Base-by-base conservation (phyloP, 2,888 invertebrate genomes). In the Dioctria linearis region DNA sequence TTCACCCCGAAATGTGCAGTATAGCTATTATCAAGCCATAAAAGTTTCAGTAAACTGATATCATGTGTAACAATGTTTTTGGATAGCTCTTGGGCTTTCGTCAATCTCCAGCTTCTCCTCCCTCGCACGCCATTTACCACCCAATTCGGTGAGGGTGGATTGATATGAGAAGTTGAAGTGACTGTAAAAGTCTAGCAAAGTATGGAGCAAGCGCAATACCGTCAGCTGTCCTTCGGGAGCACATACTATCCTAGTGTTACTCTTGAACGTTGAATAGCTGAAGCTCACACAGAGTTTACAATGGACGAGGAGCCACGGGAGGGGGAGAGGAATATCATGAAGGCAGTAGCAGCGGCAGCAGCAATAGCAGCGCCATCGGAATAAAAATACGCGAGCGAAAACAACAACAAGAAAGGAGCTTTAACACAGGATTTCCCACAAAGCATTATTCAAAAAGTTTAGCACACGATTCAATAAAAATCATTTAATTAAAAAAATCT, bases 391-490 rank as follows among this genome's bases (percentile, higher is more conserved):
- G 46, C 40, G 71, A 71, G 71, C 54, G 54, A 51, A 39, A 9
- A 49, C 40, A 71, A 49, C 69, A 49, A 11, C 43, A 46, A 13
- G 5, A 39, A 54, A 49, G 46, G 71, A 71, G 71, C 71, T 71
- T 71, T 71, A 54, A 71, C 40, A 71, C 71, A 71, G 40, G 71
- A 71, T 51, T 51, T 51, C 71, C 49, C 71, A 54, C 25, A 67
- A 71, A 54, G 71, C 71, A 71, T 71, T 71, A 51, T 71, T 71
- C 71, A 71, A 71, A 71, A 71, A 71, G 71, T 71, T 71, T 71
- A 51, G 13, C 54, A 25, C 25, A 71, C 71, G 71, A 71, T 71
- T 71, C 71, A 71, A 71, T 51, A 71, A 71, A 71, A 71, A 49
- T 71, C 71, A 51, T 71, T 71, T 71, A 71, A 71, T 71, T 71